Evolutionary conservation across 2,888 invertebrate species (phyloP), one percentile per base, ranked within the genome.

Genomic region (Boloria selene): DNA sequence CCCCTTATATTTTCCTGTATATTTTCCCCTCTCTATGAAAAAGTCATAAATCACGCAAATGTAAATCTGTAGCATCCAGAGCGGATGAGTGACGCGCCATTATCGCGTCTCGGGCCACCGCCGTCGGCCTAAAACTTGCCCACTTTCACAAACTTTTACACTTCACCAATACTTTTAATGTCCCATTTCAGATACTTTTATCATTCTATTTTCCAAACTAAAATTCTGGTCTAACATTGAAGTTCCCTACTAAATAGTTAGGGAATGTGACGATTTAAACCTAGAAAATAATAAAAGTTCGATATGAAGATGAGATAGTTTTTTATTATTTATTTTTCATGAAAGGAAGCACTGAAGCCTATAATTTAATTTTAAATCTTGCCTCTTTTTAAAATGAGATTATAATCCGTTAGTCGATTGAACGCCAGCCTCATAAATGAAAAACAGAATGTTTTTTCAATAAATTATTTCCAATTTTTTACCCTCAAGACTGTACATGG

Each of bases 1-100:
- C 79, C 79, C 79, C 76, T 79, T 78, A 73, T 82, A 82, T 84
- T 85, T 86, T 78, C 79, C 78, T 85, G 85, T 87, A 85, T 77
- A 87, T 86, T 86, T 85, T 85, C 84, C 87, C 86, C 87, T 88
- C 87, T 89, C 81, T 86, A 91, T 90, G 87, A 91, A 91, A 89
- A 86, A 88, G 88, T 87, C 90, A 90, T 92, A 91, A 91, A 92
- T 92, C 90, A 91, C 84, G 75, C 75, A 87, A 83, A 91, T 91
- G 90, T 91, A 92, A 90, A 91, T 92, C 91, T 90, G 90, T 86
- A 89, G 83, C 88, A 87, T 86, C 88, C 87, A 88, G 84, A 82
- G 80, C 82, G 86, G 87, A 83, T 91, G 92, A 92, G 86, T 92
- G 91, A 91, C 91, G 85, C 83, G 80, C 90, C 91, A 91, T 92